Evolutionary conservation across 2,113 vertebrate species (phyloP), one percentile per base, ranked within the genome.

Genomic region (Chaetura pelagica): DNA sequence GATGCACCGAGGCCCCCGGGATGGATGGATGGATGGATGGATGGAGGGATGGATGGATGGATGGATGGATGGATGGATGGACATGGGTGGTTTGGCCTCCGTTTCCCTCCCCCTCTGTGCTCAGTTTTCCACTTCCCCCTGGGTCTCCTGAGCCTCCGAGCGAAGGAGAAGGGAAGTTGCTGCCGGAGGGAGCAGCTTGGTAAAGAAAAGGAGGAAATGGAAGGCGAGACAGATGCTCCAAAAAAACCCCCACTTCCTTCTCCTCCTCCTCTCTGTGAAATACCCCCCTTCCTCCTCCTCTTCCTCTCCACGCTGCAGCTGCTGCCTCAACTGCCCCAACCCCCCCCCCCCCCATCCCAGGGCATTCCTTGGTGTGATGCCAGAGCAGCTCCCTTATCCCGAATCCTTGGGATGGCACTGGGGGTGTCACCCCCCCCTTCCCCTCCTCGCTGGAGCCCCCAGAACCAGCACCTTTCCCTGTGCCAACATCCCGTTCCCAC

Each of bases 191-290:
- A 92, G 72, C 52, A 22, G 79, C 75, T 90, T 38, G 22, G 55
- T 54, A 79, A 91, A 94, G 91, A 92, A 96, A 96, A 96, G 93
- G 89, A 97, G 94, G 94, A 95, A 96, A 95, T 92, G 68, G 93
- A 92, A 93, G 84, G 93, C 89, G 34, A 96, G 89, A 93, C 94
- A 77, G 93, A 89, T 78, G 81, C 80, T 89, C 81, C 80, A 78
- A 87, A 95, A 94, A 75, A 92, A 59, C 26, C 35, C 62, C 40
- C 58, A 17, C 27, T 40, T 78, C 83, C 13, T 75, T 32, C 32
- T 78, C 26, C 42, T 67, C 34, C 23, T 74, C 58, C 35, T 78
- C 48, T 29, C 55, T 3, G 2, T 13, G 14, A 30, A 48, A 63
- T 35, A 30, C 12, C 40, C 42, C 34, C 16, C 38, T 15, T 49